Conservation (phyloP, 1,140 invertebrate species). For the Phocides pigmalion region DNA sequence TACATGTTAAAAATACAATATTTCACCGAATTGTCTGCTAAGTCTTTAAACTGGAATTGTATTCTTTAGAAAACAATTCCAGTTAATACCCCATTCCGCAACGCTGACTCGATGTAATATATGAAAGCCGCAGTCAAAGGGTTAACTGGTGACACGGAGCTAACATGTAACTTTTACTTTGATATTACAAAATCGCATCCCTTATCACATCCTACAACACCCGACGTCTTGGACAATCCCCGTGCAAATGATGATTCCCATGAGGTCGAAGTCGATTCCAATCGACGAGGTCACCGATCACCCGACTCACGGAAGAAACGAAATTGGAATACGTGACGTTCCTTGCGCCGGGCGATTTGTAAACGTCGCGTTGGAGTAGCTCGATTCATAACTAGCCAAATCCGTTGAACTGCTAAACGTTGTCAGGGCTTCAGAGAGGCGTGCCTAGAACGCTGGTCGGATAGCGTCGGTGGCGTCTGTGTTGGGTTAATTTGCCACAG, state of each 20-base stretch:
- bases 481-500: slow-evolving; percentile 73
- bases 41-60: too few relatives aligned
- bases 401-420: slow-evolving; percentile 21
- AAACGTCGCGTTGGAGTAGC: slow-evolving; percentile 64
- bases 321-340: slow-evolving; percentile 71
- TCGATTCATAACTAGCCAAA: slow-evolving; percentile 38
- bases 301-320: slow-evolving; percentile 56
- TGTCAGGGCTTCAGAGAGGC: neutral
- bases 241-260: slow-evolving; percentile 50
- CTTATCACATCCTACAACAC: neutral
- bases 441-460: slow-evolving; percentile 45
- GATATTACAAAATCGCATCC: slow-evolving; percentile 9
- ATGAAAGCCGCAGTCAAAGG: too few relatives aligned
- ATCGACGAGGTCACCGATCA: slow-evolving; percentile 48
- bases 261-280: slow-evolving; percentile 41
- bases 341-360: slow-evolving; percentile 63
- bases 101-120: too few relatives aligned
- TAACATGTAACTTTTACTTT: slow-evolving; percentile 22
- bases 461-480: slow-evolving; percentile 59
- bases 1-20: too few relatives aligned
- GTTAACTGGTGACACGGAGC: slow-evolving; percentile 31
- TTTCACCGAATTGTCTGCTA: too few relatives aligned
- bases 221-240: slow-evolving; percentile 20
- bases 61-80: too few relatives aligned
- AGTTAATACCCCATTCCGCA: too few relatives aligned